Conservation (phyloP, 2,113 vertebrate genomes). For the Macquaria australasica region DNA sequence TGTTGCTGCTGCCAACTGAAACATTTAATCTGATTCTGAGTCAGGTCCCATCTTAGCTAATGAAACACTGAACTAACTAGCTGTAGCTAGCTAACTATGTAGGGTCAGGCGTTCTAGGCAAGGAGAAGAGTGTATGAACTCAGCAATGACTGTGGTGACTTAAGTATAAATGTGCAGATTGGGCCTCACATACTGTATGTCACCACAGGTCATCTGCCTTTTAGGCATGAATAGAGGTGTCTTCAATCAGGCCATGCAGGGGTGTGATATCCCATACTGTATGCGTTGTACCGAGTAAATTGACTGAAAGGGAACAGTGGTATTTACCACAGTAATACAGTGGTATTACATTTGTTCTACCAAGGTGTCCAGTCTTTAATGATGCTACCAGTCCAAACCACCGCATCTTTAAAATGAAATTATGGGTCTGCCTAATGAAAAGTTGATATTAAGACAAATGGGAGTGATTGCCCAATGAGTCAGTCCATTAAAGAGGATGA, state of each 20-base stretch:
- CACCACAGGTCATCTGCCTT: background rate
- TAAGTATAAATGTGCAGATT: background rate
- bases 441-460: constrained; percentile 17
- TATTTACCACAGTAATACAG: background rate
- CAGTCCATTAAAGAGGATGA: constrained; percentile 63
- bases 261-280: background rate
- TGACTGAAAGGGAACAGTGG: background rate
- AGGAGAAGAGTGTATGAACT: background rate
- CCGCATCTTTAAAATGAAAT: constrained; percentile 21
- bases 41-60: background rate
- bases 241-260: background rate
- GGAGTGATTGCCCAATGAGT: constrained; percentile 33
- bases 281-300: background rate
- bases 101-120: background rate
- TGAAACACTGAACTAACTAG: background rate
- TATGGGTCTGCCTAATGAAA: constrained; percentile 14
- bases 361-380: background rate
- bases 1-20: background rate
- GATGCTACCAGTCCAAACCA: constrained; percentile 18
- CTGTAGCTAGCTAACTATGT: background rate
- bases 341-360: background rate
- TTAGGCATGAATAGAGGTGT: background rate
- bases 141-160: no score
- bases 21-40: background rate
- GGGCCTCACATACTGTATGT: background rate